Evolutionary conservation across 2,113 vertebrate genomes (phyloP).

Genomic region (Orthonyx spaldingii): DNA sequence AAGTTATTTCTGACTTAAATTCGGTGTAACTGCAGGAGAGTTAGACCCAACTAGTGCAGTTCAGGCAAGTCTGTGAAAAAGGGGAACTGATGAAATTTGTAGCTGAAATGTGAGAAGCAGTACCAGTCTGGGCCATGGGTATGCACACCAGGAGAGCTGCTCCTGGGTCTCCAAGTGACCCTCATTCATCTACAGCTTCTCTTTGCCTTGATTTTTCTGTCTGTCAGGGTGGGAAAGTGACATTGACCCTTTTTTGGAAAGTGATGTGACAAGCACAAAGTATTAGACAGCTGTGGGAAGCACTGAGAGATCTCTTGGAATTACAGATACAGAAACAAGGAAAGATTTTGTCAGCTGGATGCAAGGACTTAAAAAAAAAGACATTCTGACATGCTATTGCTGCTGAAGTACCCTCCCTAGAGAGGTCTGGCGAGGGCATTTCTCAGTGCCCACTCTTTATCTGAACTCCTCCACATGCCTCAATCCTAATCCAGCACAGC

Average conservation of each 20-base stretch:
- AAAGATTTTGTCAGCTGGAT: constrained; percentile 57
- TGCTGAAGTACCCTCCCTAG: constrained; percentile 33
- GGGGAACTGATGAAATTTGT: not conserved
- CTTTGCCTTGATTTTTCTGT: not conserved
- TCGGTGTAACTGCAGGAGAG: not conserved
- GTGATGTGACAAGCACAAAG: constrained; percentile 46
- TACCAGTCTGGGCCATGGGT: not conserved
- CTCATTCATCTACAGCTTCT: not conserved
- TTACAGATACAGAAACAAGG: constrained; percentile 43
- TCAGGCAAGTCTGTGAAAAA: not conserved
- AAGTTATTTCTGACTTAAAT: not conserved
- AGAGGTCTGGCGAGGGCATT: constrained; percentile 57
- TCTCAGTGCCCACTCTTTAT: constrained; percentile 63
- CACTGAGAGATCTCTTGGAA: constrained; percentile 50
- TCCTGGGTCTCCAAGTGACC: not conserved
- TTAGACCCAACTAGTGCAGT: not conserved
- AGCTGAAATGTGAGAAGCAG: not conserved
- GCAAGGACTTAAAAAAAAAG: not conserved
- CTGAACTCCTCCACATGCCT: constrained; percentile 54
- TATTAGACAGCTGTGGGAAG: constrained; percentile 58
- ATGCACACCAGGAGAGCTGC: not conserved
- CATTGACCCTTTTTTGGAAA: constrained; percentile 24
- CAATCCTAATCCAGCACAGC: constrained; percentile 58
- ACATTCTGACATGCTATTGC: constrained; percentile 50
- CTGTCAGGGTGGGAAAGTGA: constrained; percentile 8